Conservation (phyloP, 2,113 vertebrate genomes). For the Dolichallabes microphthalmus region DNA sequence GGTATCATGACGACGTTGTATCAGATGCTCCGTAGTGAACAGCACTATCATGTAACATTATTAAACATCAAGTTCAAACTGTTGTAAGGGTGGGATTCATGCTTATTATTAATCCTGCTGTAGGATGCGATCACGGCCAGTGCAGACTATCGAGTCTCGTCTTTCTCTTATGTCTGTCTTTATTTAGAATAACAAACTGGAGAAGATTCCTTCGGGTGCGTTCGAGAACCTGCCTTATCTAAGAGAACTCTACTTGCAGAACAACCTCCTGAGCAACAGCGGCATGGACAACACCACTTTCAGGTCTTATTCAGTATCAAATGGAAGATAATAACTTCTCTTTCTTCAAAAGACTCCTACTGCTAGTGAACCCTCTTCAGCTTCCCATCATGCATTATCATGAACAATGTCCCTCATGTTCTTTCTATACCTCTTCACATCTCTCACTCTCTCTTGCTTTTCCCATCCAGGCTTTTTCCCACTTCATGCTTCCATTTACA, state of each 20-base stretch:
- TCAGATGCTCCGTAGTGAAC: not conserved
- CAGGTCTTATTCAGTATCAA: constrained; percentile 70
- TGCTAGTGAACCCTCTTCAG: not conserved
- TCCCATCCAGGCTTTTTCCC: not conserved
- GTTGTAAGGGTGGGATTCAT: not conserved
- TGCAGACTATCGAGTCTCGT: not conserved
- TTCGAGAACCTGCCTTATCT: constrained; percentile 83
- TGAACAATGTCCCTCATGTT: not conserved
- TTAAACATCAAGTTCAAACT: not conserved
- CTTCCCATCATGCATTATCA: not conserved
- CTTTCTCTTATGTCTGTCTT: constrained; percentile 1
- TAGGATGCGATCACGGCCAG: not conserved
- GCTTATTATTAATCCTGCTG: not conserved
- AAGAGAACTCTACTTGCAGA: constrained; percentile 91
- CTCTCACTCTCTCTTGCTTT: not conserved
- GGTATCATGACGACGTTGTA: too few relatives aligned
- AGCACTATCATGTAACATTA: not conserved
- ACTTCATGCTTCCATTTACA: not conserved
- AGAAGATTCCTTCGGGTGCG: constrained; percentile 88
- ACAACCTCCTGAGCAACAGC: constrained; percentile 88
- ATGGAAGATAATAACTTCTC: too few relatives aligned
- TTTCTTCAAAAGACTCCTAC: not conserved
- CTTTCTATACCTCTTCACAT: not conserved
- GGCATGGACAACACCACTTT: constrained; percentile 94
- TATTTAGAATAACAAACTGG: constrained; percentile 88